These are phyloP conservation scores for Drosophila sechellia DNA, from an alignment of 1,140 invertebrate genomes.

Conservation along the genomic window DNA sequence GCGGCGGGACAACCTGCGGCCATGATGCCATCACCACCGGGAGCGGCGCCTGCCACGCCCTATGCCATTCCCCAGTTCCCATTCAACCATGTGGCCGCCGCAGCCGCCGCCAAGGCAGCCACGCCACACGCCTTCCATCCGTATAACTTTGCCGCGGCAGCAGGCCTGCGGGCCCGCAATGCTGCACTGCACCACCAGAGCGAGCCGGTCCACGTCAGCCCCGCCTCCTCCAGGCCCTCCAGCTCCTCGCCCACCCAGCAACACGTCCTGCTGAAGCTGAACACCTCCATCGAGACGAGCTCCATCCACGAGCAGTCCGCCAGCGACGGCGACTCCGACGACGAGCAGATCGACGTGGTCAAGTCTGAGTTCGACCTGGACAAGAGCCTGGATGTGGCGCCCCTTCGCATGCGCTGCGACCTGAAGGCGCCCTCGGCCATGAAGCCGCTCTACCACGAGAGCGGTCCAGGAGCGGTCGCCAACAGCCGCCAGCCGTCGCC, in stretches of 20 bases:
- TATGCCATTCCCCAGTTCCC: slow-evolving; percentile 85
- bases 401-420: slow-evolving; percentile 85
- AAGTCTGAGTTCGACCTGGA: slow-evolving; percentile 89
- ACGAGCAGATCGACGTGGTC: slow-evolving; percentile 90
- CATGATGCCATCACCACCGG: slow-evolving; percentile 85
- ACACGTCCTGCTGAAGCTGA: slow-evolving; percentile 85
- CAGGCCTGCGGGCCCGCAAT: slow-evolving; percentile 77
- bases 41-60: slow-evolving; percentile 65
- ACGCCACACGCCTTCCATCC: slow-evolving; percentile 81
- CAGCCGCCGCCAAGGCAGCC: slow-evolving; percentile 63
- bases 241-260: slow-evolving; percentile 85
- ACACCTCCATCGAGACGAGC: slow-evolving; percentile 86
- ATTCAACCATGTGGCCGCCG: slow-evolving; percentile 85
- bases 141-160: slow-evolving; percentile 78
- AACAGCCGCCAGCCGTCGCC: slow-evolving; percentile 51
- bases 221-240: slow-evolving; percentile 86
- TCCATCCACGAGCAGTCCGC: slow-evolving; percentile 87
- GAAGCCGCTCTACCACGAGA: slow-evolving; percentile 84
- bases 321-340: slow-evolving; percentile 88
- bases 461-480: slow-evolving; percentile 18
- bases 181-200: slow-evolving; percentile 64
- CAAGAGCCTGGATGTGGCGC: slow-evolving; percentile 65
- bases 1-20: slow-evolving; percentile 41
- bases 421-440: slow-evolving; percentile 87
- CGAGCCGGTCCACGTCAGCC: slow-evolving; percentile 83